These are phyloP conservation scores for Paelopatides confundens DNA, from an alignment of 53 echinoderm and acorn worm species.

Conservation along the genomic window DNA sequence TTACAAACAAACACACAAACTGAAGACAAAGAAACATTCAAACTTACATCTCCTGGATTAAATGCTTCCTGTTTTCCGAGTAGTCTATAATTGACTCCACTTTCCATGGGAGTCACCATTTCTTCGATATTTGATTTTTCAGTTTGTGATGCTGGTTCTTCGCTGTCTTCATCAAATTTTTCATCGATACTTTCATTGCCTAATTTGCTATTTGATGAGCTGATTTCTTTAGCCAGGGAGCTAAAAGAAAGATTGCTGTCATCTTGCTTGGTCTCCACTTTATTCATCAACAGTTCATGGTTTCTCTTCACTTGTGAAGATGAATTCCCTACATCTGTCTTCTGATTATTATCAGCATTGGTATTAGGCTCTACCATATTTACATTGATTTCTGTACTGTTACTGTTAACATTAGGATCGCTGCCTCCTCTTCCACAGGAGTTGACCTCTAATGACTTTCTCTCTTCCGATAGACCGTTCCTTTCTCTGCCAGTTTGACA, in stretches of 20 bases:
- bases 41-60: conserved; percentile 28
- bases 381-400: neutral
- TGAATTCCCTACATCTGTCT: no score
- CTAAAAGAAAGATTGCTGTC: neutral
- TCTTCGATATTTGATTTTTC: neutral
- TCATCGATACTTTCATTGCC: neutral
- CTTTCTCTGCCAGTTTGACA: no score
- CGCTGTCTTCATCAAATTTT: neutral
- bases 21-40: no score
- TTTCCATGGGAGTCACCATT: no score
- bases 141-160: neutral
- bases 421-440: no score
- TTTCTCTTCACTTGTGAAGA: neutral
- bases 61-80: conserved; percentile 10
- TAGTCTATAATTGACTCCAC: conserved; percentile 26
- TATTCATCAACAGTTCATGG: neutral
- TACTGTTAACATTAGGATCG: neutral
- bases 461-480: no score
- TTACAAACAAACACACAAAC: no score
- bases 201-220: neutral
- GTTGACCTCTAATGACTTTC: no score
- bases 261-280: neutral
- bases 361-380: neutral
- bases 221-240: neutral
- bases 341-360: neutral